phyloP scores from a whole-genome alignment of 2,113 vertebrate species.

The Galbula dea region DNA sequence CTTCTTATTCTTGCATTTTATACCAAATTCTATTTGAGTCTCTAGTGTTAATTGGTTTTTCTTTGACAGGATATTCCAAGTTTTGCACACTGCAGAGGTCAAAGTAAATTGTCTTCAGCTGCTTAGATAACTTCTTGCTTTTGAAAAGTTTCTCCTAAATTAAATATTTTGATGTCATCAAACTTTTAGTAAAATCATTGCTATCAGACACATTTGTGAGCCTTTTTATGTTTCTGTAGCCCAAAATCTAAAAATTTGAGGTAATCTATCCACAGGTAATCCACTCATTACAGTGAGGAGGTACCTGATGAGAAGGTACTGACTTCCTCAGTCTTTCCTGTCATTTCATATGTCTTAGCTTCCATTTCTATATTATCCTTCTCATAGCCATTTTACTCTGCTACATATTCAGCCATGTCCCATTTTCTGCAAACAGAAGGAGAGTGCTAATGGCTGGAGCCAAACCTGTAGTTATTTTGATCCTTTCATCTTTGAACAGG shows the following conservation, averaged over 20 bases:
- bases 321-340: background rate
- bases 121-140: background rate
- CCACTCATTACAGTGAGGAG: background rate
- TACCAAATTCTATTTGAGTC: background rate
- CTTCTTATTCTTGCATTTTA: background rate
- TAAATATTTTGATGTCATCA: background rate
- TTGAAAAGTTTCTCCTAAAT: background rate
- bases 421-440: background rate
- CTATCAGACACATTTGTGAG: background rate
- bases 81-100: background rate
- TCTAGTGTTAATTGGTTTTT: slow-evolving; percentile 25
- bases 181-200: background rate
- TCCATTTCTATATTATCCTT: background rate
- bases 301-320: background rate
- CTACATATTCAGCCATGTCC: background rate
- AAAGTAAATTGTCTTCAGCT: background rate
- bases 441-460: background rate
- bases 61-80: background rate
- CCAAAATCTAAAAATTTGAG: background rate
- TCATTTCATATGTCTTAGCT: background rate
- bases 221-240: background rate
- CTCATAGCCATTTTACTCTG: background rate
- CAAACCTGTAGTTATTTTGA: background rate
- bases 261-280: background rate
- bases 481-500: background rate